Evolutionary conservation across 2,888 invertebrate genomes (phyloP), one percentile per base, ranked within the genome.

Genomic region (Drosophila merina): DNA sequence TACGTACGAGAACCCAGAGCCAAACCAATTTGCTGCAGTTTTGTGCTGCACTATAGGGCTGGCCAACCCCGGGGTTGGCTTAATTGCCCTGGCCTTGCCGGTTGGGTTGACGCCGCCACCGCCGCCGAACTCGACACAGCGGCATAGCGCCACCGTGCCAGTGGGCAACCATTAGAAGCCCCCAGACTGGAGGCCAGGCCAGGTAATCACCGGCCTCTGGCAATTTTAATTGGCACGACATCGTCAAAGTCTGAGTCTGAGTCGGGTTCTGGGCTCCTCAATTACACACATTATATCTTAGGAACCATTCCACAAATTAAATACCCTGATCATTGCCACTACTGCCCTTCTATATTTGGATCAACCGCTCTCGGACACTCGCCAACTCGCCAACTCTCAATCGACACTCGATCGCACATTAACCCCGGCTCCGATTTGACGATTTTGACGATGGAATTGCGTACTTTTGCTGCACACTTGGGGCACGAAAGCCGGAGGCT

Each of bases 201-300:
- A 42, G 40, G 86, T 82, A 82, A 82, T 87, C 82, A 87, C 59
- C 64, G 57, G 60, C 67, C 75, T 12, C 26, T 36, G 54, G 59
- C 54, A 31, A 72, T 75, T 74, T 82, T 82, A 82, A 82, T 82
- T 87, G 88, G 80, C 82, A 82, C 88, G 82, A 87, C 57, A 70
- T 70, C 72, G 72, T 70, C 85, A 78, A 81, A 38, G 63, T 31
- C 56, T 54, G 67, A 64, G 10, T 52, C 68, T 45, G 63, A 64
- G 12, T 52, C 74, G 77, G 83, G 69, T 70, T 20, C 25, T 5
- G 44, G 25, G 10, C 44, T 25, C 70, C 58, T 55, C 86, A 87
- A 87, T 82, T 82, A 83, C 68, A 71, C 47, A 55, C 48, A 68
- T 64, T 67, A 54, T 36, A 36, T 72, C 52, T 72, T 67, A 64